These are phyloP conservation scores for Erebia ligea DNA, from an alignment of 2,888 invertebrate genomes.

Conservation along the genomic window DNA sequence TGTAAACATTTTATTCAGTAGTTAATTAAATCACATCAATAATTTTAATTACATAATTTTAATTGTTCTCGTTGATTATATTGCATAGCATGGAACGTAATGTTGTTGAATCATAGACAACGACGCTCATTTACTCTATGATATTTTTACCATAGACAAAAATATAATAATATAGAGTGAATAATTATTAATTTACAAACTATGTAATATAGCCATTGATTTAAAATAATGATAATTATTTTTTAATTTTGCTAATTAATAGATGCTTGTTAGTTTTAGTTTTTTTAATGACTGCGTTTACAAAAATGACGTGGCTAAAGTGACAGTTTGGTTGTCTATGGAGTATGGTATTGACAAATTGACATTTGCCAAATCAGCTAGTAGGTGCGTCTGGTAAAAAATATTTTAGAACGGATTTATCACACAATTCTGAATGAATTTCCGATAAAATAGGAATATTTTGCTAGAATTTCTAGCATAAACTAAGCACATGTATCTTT, in stretches of 20 bases:
- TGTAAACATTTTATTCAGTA: neutral
- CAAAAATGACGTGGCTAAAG: constrained; percentile 78
- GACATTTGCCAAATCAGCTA: constrained; percentile 82
- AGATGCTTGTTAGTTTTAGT: constrained; percentile 14
- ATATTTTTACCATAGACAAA: constrained; percentile 28
- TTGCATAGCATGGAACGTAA: constrained; percentile 55
- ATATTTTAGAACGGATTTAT: constrained; percentile 40
- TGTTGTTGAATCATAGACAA: constrained; percentile 54
- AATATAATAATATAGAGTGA: neutral
- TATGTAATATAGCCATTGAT: neutral
- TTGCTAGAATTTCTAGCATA: constrained; percentile 35
- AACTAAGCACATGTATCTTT: constrained; percentile 31
- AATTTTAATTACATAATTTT: neutral
- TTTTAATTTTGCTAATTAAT: constrained; percentile 6
- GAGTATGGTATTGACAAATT: constrained; percentile 63
- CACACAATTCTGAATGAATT: constrained; percentile 65
- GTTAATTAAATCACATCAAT: neutral
- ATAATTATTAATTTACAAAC: neutral
- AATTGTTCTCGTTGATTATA: constrained; percentile 3
- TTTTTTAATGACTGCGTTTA: constrained; percentile 56
- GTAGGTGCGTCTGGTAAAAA: constrained; percentile 56
- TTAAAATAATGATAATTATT: neutral
- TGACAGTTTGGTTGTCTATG: constrained; percentile 74
- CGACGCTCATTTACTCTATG: constrained; percentile 52
- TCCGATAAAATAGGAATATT: constrained; percentile 34